Evolutionary conservation across 2,797 vertebrate species (phyloP), one percentile per base, ranked within the genome.

Genomic region (Fratercula arctica): DNA sequence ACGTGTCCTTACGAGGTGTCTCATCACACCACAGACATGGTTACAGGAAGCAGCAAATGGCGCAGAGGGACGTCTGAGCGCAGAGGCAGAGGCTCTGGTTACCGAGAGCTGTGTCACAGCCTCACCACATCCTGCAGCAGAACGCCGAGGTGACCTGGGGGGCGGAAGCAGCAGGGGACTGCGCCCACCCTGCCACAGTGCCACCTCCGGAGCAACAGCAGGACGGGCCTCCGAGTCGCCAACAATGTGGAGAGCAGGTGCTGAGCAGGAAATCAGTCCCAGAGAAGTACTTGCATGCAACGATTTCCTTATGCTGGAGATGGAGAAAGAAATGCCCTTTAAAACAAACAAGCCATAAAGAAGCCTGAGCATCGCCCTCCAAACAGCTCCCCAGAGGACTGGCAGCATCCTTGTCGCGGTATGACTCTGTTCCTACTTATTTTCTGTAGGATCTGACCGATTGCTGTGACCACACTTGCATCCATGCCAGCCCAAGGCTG

Each of bases 61-160:
- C 7, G 8, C 24, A 11, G 79, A 35, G 39, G 43, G 63, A 46
- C 33, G 26, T 16, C 19, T 13, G 61, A 86, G 94, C 53, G 21
- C 7, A 23, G 23, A 84, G 31, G 29, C 43, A 3, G 86, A n/a
- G 50, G 54, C 45, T 46, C 35, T 31, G 82, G 79, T 88, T 81
- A 61, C 45, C 6, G 12, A 66, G 93, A 54, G 88, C 70, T 72
- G 74, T 85, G 93, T 94, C 94, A 94, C 74, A n/a, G 94, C 83
- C 81, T 72, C n/a, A 26, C 90, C 90, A 96, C 97, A 97, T 97
- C 97, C 97, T 95, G 93, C 63, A 9, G 56, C 45, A 33, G 6
- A 39, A 33, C 5, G 8, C 41, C 25, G 7, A n/a, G 37, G 48
- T 6, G 43, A 31, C 17, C 45, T 28, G 4, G 37, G 6, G 33